Evolutionary conservation across 2,797 vertebrate species (phyloP).

Genomic region (Capromys pilorides): DNA sequence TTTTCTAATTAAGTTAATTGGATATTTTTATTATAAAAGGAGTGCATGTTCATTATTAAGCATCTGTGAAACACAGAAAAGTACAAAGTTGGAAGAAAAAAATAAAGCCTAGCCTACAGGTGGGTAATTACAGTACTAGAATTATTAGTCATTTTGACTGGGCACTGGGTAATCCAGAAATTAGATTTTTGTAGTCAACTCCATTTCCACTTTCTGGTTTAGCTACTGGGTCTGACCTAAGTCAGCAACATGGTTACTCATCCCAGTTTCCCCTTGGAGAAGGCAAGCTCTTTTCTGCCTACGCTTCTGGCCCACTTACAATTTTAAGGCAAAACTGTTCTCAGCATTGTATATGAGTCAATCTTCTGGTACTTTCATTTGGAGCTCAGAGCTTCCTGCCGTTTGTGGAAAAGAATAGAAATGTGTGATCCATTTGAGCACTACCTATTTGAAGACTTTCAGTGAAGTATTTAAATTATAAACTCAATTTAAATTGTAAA

Average conservation of each 20-base stretch:
- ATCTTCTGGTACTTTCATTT: too few relatives aligned
- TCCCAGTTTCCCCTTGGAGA: neutral
- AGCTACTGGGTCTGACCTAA: neutral
- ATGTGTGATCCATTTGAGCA: neutral
- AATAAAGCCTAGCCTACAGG: constrained; percentile 76
- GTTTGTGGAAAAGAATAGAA: neutral
- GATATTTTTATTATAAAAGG: constrained; percentile 77
- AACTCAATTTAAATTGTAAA: too few relatives aligned
- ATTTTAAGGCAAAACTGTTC: neutral
- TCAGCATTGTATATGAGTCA: neutral
- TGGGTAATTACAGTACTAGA: constrained; percentile 71
- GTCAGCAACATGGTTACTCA: neutral
- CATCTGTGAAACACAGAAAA: constrained; percentile 73
- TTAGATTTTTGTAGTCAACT: constrained; percentile 57
- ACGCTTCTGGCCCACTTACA: neutral
- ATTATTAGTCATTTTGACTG: constrained; percentile 77
- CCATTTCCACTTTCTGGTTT: neutral
- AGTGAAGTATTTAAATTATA: neutral
- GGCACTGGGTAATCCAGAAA: constrained; percentile 61
- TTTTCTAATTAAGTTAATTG: constrained; percentile 82
- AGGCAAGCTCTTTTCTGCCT: neutral
- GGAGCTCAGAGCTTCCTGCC: neutral
- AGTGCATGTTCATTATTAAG: constrained; percentile 75
- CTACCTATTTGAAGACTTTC: neutral
- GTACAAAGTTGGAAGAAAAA: constrained; percentile 61